Conservation (phyloP, 2,888 invertebrate genomes). For the Parnassius mnemosyne region DNA sequence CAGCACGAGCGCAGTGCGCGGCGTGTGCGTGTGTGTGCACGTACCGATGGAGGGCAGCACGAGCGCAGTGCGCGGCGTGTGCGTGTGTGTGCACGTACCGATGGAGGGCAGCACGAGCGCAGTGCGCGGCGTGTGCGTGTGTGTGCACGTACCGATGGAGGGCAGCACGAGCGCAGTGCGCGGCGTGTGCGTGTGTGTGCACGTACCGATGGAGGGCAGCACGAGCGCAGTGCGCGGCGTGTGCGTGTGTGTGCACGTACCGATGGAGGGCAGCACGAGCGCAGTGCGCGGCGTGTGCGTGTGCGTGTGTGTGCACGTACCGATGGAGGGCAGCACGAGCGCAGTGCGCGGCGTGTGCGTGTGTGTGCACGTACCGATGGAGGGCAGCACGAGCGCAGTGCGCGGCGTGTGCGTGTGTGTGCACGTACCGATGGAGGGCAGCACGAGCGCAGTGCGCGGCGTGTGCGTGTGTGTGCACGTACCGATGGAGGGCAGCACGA, state of each 20-base stretch:
- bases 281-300: conserved; percentile 34
- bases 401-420: conserved; percentile 27
- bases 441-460: conserved; percentile 42
- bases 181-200: conserved; percentile 21
- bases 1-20: conserved; percentile 45
- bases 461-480: conserved; percentile 3
- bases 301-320: conserved; percentile 13
- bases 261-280: conserved; percentile 58
- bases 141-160: conserved; percentile 49
- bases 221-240: conserved; percentile 40
- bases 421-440: conserved; percentile 56
- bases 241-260: conserved; percentile 33
- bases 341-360: no score
- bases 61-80: conserved; percentile 38
- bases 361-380: conserved; percentile 52
- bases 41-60: conserved; percentile 60
- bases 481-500: conserved; percentile 61
- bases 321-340: no score
- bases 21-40: conserved; percentile 14
- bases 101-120: conserved; percentile 57
- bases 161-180: conserved; percentile 51
- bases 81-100: conserved; percentile 38
- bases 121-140: conserved; percentile 30
- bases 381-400: conserved; percentile 51
- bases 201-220: conserved; percentile 58